Evolutionary conservation across 2,888 invertebrate genomes (phyloP).

Genomic region (Microplitis manilae): DNA sequence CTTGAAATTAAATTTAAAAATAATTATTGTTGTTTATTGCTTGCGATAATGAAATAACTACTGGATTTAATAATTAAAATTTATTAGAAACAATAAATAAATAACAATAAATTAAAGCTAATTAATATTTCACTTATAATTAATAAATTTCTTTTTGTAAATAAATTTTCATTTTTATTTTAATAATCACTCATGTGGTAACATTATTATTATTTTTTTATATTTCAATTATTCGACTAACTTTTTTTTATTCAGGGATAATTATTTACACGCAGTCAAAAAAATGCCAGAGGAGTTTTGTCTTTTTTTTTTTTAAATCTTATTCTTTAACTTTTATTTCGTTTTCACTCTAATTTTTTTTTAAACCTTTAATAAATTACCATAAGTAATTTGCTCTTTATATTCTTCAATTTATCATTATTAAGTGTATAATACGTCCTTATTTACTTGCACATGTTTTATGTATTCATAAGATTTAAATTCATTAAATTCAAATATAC

Average conservation of each 20-base stretch:
- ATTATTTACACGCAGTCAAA: conserved; percentile 13
- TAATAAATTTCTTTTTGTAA: not conserved
- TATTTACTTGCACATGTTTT: not conserved
- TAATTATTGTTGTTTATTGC: not conserved
- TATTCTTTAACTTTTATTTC: not conserved
- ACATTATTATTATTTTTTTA: not conserved
- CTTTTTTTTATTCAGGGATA: not conserved
- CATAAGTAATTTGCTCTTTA: not conserved
- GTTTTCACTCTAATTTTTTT: not conserved
- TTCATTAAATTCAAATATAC: not conserved
- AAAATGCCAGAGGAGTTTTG: conserved; percentile 5
- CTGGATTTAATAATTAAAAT: not conserved
- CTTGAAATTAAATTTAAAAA: too few relatives aligned
- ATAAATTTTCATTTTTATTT: not conserved
- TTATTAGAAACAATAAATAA: not conserved
- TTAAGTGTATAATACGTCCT: not conserved
- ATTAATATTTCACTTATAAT: conserved; percentile 3
- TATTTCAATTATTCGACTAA: not conserved
- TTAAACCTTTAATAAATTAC: not conserved
- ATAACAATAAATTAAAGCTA: not conserved
- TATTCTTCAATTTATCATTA: not conserved
- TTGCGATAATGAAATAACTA: conserved; percentile 1
- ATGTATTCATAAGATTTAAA: not conserved
- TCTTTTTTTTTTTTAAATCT: not conserved
- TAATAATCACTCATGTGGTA: not conserved